phyloP scores from a whole-genome alignment of 2,797 vertebrate genomes.

The Anguilla marmorata region DNA sequence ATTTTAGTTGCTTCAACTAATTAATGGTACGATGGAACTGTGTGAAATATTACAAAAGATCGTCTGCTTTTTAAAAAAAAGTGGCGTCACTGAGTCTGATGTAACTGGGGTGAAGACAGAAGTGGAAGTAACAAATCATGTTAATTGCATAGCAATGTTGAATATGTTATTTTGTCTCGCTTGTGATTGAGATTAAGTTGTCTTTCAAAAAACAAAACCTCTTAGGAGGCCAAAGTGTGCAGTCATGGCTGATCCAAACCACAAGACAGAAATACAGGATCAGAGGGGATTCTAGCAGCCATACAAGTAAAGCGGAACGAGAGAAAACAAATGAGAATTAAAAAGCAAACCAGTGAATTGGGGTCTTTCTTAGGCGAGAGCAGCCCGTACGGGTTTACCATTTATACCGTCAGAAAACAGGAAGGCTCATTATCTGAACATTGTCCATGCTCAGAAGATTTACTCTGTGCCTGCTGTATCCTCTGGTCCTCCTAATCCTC shows the following conservation, averaged over 20 bases:
- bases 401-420: slow-evolving; percentile 19
- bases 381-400: not conserved
- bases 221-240: not conserved
- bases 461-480: slow-evolving; percentile 49
- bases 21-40: not conserved
- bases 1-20: not conserved
- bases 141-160: not conserved
- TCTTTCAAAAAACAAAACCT: slow-evolving; percentile 3
- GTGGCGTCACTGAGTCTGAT: not conserved
- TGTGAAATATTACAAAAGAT: not conserved
- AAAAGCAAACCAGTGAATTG: not conserved
- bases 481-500: slow-evolving; percentile 57
- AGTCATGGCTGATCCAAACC: not conserved
- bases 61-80: not conserved
- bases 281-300: not conserved
- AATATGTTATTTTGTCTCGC: not conserved
- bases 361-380: not conserved
- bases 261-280: not conserved
- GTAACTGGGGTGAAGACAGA: not conserved
- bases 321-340: not conserved
- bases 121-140: not conserved
- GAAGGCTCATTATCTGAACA: not conserved
- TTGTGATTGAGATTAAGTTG: slow-evolving; percentile 1
- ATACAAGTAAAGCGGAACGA: not conserved
- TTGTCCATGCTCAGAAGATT: slow-evolving; percentile 46